A percentile compares a stretch with the other conserved stretches of the same genome.
phyloP scores from a whole-genome alignment of 2,797 vertebrate species.

The Coranthus polyacanthus region DNA sequence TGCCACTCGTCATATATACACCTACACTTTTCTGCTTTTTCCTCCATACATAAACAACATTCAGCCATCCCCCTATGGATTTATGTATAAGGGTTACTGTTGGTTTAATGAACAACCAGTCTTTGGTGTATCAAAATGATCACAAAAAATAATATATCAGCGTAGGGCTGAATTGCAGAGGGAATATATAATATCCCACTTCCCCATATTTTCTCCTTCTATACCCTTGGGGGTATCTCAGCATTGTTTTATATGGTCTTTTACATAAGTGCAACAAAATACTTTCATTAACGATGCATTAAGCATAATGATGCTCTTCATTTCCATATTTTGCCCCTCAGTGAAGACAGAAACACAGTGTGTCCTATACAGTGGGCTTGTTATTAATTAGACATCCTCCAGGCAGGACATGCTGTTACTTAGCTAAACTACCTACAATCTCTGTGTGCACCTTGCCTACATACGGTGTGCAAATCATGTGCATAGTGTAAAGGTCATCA shows the following conservation, averaged over 20 bases:
- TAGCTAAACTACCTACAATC: background rate
- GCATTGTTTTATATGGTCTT: slow-evolving; percentile 40
- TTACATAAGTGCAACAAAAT: slow-evolving; percentile 62
- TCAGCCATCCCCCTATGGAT: too few relatives aligned
- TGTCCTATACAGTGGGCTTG: slow-evolving; percentile 9
- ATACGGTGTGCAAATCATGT: background rate
- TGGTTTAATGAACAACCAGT: background rate
- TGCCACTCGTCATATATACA: too few relatives aligned
- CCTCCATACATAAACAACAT: too few relatives aligned
- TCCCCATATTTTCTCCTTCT: slow-evolving; percentile 25
- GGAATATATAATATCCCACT: slow-evolving; percentile 23
- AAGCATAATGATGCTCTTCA: slow-evolving; percentile 57
- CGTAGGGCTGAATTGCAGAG: background rate
- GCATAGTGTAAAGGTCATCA: background rate
- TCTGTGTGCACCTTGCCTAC: background rate
- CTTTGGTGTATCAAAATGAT: background rate
- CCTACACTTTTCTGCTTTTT: too few relatives aligned
- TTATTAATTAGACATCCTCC: slow-evolving; percentile 43
- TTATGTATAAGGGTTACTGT: background rate
- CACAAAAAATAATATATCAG: background rate
- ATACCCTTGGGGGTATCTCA: slow-evolving; percentile 25
- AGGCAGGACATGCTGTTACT: slow-evolving; percentile 4
- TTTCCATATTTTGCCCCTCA: slow-evolving; percentile 52
- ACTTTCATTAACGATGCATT: slow-evolving; percentile 62
- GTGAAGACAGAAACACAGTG: slow-evolving; percentile 34